Conservation (phyloP, 2,113 vertebrate species). For the Pithys albifrons region DNA sequence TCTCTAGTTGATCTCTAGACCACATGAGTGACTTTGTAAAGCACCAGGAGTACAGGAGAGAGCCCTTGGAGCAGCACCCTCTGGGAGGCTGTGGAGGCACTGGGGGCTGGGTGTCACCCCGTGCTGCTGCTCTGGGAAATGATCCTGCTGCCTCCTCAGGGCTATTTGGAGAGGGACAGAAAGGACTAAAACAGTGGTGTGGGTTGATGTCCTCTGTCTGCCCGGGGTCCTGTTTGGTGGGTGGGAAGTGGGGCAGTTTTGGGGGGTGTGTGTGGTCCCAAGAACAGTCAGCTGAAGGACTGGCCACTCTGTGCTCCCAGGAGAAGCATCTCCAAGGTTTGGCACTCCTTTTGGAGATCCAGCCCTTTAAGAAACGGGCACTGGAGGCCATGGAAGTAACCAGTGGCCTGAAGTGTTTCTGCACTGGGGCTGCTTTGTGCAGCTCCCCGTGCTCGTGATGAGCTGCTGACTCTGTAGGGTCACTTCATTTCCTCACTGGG, state of each 20-base stretch:
- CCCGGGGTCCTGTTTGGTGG: not conserved
- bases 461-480: not conserved
- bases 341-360: not conserved
- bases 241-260: not conserved
- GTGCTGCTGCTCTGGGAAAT: not conserved
- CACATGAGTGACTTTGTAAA: not conserved
- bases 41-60: not conserved
- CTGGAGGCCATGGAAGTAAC: not conserved
- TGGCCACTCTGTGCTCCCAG: not conserved
- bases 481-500: accelerated
- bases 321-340: not conserved
- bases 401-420: not conserved
- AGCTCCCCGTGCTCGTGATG: not conserved
- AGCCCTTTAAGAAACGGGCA: not conserved
- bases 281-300: not conserved
- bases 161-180: not conserved
- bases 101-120: not conserved
- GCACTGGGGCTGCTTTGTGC: not conserved
- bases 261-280: not conserved
- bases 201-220: not conserved
- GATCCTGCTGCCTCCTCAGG: accelerated
- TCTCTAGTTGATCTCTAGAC: not conserved
- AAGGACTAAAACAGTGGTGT: not conserved
- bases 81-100: not conserved
- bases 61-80: not conserved